Evolutionary conservation across 2,797 vertebrate genomes (phyloP), one percentile per base, ranked within the genome.

Genomic region (Coendou prehensilis): DNA sequence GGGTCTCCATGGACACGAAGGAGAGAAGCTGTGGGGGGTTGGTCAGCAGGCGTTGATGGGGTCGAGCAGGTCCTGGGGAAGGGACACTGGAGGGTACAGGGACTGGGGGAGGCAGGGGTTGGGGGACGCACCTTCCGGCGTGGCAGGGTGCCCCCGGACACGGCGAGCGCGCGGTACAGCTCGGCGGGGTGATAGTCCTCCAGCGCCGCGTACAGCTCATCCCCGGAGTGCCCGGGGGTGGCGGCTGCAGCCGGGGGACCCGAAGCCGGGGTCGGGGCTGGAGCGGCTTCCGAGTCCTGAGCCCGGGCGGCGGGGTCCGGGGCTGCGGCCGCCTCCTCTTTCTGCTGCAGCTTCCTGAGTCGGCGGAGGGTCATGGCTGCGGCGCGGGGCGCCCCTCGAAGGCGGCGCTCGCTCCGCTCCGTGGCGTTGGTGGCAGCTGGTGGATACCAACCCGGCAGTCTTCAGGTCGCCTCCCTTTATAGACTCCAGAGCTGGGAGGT

Each of bases 61-160:
- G 37, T 52, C 4, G 26, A 82, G 50, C 54, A 33, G 86, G 41
- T 57, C 85, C 63, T 8, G 71, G 64, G 76, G 61, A 54, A 63
- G 87, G 76, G 14, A 41, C 54, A 2, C 50, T 1, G 9, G 26
- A 52, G 78, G 57, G 64, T 0, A 15, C 80, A 20, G 47, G 45
- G 81, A 13, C 59, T 28, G 54, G 37, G 50, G 73, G 41, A 33
- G 18, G 18, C 33, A 28, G 52, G 33, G 15, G 17, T 0, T 26
- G 22, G 37, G 2, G 47, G 1, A 93, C 98, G 75, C 97, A 99
- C 99, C 99, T 99, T 99, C 84, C 98, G 99, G 17, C 99, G 99
- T 80, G 99, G 99, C 98, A 99, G 98, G 45, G 99, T 99, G n/a
- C 99, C 99, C 9, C 99, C 99, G 14, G 99, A 99, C 78, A 99